A percentile compares a stretch with the other conserved stretches of the same genome.
Conservation (phyloP, 37 sponge, comb jelly and placozoan genomes). For the Tethya wilhelma region DNA sequence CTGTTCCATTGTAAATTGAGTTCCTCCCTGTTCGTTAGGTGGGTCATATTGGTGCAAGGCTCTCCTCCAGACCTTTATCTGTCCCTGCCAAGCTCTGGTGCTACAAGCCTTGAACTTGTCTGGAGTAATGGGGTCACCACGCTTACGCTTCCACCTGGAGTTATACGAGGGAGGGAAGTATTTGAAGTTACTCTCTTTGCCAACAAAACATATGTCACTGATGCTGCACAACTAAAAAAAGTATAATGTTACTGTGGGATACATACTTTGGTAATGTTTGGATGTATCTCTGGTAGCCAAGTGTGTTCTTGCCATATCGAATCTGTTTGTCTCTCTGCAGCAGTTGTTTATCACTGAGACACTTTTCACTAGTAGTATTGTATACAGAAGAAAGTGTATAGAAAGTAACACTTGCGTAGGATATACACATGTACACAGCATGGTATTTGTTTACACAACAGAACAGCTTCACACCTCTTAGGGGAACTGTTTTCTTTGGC, state of each 20-base stretch:
- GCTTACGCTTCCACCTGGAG: slow-evolving; percentile 69
- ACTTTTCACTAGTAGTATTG: too few species aligned
- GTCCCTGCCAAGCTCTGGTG: slow-evolving; percentile 89
- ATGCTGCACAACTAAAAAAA: neutral
- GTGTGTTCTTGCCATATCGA: slow-evolving; percentile 93
- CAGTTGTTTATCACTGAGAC: too few species aligned
- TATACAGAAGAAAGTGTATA: too few species aligned
- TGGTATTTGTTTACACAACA: neutral
- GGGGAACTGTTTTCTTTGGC: slow-evolving; percentile 1
- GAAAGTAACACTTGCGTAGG: too few species aligned
- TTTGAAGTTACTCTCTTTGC: neutral
- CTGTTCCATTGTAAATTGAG: slow-evolving; percentile 39
- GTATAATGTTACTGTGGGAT: neutral
- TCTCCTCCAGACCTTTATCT: slow-evolving; percentile 79
- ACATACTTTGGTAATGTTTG: slow-evolving; percentile 74
- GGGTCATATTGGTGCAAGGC: slow-evolving; percentile 81
- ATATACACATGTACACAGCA: neutral
- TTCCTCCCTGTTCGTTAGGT: neutral
- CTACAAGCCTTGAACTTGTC: slow-evolving; percentile 81
- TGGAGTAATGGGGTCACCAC: slow-evolving; percentile 76
- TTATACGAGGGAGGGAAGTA: too few species aligned
- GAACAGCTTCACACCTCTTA: too few species aligned
- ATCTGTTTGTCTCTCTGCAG: slow-evolving; percentile 90
- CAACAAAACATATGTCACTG: neutral
- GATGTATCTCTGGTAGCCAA: slow-evolving; percentile 82